phyloP scores from a whole-genome alignment of 2,113 vertebrate genomes.

The Plestiodon gilberti region DNA sequence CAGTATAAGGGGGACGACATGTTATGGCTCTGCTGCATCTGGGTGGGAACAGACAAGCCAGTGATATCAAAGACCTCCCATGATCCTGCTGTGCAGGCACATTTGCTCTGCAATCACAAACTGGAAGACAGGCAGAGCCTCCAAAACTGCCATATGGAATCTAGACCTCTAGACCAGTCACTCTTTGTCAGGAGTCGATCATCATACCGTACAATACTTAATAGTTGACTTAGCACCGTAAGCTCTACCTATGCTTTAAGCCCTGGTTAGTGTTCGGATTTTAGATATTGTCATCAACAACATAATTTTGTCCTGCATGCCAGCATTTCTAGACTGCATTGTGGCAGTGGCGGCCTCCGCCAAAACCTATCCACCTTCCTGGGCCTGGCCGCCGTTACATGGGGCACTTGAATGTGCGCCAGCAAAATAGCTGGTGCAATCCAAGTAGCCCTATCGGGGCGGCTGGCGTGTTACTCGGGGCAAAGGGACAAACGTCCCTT shows the following conservation, averaged over 20 bases:
- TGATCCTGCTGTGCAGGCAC: neutral
- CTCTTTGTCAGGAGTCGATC: neutral
- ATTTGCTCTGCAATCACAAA: neutral
- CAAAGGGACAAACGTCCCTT: no score
- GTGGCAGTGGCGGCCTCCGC: no score
- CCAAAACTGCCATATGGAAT: no score
- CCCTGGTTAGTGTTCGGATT: neutral
- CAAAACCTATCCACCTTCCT: no score
- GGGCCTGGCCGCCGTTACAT: no score
- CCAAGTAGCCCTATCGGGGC: no score
- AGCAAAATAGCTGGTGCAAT: no score
- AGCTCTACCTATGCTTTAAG: neutral
- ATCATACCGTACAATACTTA: no score
- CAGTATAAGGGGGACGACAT: neutral
- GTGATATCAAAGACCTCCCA: neutral
- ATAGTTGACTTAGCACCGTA: neutral
- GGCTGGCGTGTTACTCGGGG: no score
- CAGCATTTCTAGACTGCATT: no score
- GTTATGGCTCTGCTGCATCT: neutral
- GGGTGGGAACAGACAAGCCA: neutral
- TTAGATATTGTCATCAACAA: neutral
- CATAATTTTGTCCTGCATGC: no score
- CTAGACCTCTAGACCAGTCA: neutral
- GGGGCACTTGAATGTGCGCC: no score
- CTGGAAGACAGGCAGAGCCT: neutral